Evolutionary conservation across 2,888 invertebrate genomes (phyloP).

Genomic region (Stramonita haemastoma): DNA sequence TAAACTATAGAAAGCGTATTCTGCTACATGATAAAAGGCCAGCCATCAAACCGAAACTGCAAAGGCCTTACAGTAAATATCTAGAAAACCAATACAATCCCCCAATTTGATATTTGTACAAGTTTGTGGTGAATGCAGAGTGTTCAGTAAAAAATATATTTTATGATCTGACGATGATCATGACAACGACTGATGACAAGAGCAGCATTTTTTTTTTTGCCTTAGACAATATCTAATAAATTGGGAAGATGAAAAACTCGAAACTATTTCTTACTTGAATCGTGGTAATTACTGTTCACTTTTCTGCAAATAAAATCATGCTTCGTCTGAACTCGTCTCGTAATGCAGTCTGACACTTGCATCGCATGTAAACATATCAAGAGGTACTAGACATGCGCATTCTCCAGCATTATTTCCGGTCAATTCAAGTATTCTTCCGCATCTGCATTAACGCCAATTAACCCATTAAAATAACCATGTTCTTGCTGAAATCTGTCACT

Average conservation of each 20-base stretch:
- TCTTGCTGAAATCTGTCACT: background rate
- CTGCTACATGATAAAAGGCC: too few relatives aligned
- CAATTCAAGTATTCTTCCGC: constrained; percentile 39
- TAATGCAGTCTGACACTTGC: background rate
- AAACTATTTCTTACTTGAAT: background rate
- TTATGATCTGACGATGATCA: too few relatives aligned
- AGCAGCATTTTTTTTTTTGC: background rate
- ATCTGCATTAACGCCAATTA: background rate
- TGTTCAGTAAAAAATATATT: background rate
- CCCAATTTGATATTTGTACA: too few relatives aligned
- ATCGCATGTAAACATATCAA: constrained; percentile 40
- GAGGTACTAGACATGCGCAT: constrained; percentile 40
- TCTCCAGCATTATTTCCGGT: constrained; percentile 30
- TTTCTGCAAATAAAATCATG: background rate
- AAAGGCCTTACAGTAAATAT: too few relatives aligned
- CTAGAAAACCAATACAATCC: too few relatives aligned
- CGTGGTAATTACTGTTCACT: background rate
- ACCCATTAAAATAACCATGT: background rate
- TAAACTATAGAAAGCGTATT: too few relatives aligned
- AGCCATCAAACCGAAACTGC: too few relatives aligned
- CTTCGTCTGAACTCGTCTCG: constrained; percentile 26
- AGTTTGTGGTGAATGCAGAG: too few relatives aligned
- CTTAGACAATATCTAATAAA: background rate
- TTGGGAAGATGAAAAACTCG: background rate
- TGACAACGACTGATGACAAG: too few relatives aligned